Percentiles rank a stretch among this genome's conserved stretches.
phyloP scores from a whole-genome alignment of 1,140 invertebrate species.

The Nebria ingens region DNA sequence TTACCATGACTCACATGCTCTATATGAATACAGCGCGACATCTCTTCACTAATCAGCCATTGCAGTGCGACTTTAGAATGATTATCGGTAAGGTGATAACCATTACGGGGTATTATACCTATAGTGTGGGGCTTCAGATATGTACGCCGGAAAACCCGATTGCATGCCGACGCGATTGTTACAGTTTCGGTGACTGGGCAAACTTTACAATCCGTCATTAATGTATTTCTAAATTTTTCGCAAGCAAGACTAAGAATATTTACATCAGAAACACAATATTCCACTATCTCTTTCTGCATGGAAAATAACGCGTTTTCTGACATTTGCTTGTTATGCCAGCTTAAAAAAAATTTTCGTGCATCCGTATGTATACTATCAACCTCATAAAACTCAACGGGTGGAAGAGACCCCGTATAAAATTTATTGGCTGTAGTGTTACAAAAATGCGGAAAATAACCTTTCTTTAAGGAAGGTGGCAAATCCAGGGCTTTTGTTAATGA shows the following conservation, averaged over 20 bases:
- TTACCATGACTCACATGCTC: neutral
- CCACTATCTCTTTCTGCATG: slow-evolving; percentile 17
- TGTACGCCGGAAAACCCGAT: neutral
- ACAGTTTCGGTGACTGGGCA: neutral
- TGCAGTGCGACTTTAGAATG: neutral
- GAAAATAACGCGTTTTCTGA: slow-evolving; percentile 16
- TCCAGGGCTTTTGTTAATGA: slow-evolving; percentile 16
- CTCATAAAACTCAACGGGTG: slow-evolving; percentile 16
- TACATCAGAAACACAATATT: slow-evolving; percentile 10
- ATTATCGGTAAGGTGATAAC: neutral
- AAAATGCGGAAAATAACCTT: slow-evolving; percentile 22
- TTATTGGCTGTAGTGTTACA: slow-evolving; percentile 19
- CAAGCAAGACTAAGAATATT: neutral
- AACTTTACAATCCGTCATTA: neutral
- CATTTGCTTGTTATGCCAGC: slow-evolving; percentile 17
- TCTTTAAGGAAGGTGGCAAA: slow-evolving; percentile 10
- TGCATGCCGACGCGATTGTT: neutral
- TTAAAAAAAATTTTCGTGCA: slow-evolving; percentile 13
- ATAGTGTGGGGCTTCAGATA: neutral
- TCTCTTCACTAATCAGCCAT: neutral
- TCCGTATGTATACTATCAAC: slow-evolving; percentile 13
- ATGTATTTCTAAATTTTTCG: neutral
- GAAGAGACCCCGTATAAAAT: slow-evolving; percentile 18
- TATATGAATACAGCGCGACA: neutral
- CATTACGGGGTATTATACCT: neutral